Evolutionary conservation across 2,797 vertebrate genomes (phyloP).

Genomic region (Enteromius afrohamiltoni): DNA sequence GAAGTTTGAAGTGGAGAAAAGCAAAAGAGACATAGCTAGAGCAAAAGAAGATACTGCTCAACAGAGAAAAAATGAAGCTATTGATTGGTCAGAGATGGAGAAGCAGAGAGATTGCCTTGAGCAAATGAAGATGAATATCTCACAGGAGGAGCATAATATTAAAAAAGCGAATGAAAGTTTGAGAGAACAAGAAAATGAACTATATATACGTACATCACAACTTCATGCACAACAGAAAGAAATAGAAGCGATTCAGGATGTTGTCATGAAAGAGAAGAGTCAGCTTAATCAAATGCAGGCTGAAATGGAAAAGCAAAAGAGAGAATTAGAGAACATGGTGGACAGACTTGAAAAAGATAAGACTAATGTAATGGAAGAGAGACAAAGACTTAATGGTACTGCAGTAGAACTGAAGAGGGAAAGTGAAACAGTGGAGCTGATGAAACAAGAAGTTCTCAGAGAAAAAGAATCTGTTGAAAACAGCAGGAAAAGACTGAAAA

Average conservation of each 20-base stretch:
- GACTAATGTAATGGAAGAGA: neutral
- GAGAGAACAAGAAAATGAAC: slow-evolving; percentile 4
- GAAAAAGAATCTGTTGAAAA: slow-evolving; percentile 31
- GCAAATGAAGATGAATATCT: slow-evolving; percentile 12
- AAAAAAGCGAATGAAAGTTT: neutral
- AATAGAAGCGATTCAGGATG: slow-evolving; percentile 14
- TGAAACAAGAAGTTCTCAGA: slow-evolving; percentile 33
- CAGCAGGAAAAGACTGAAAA: slow-evolving; percentile 12
- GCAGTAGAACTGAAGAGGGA: slow-evolving; percentile 17
- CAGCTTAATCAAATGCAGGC: slow-evolving; percentile 15
- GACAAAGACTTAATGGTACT: neutral
- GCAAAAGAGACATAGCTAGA: slow-evolving; percentile 23
- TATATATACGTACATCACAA: neutral
- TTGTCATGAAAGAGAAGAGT: neutral
- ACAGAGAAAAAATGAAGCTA: slow-evolving; percentile 12
- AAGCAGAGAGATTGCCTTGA: slow-evolving; percentile 7
- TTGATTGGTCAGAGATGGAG: slow-evolving; percentile 19
- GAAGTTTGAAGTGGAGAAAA: slow-evolving; percentile 26
- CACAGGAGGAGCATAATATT: slow-evolving; percentile 20
- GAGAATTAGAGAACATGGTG: neutral
- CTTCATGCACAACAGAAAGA: slow-evolving; percentile 11
- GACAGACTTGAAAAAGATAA: slow-evolving; percentile 26
- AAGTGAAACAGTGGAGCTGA: slow-evolving; percentile 36
- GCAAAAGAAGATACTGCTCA: slow-evolving; percentile 17
- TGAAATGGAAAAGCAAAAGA: slow-evolving; percentile 23